Evolutionary conservation across 35 echinoderm and acorn worm species (phyloP), one percentile per base, ranked within the genome.

Genomic region (Apostichopus japonicus): DNA sequence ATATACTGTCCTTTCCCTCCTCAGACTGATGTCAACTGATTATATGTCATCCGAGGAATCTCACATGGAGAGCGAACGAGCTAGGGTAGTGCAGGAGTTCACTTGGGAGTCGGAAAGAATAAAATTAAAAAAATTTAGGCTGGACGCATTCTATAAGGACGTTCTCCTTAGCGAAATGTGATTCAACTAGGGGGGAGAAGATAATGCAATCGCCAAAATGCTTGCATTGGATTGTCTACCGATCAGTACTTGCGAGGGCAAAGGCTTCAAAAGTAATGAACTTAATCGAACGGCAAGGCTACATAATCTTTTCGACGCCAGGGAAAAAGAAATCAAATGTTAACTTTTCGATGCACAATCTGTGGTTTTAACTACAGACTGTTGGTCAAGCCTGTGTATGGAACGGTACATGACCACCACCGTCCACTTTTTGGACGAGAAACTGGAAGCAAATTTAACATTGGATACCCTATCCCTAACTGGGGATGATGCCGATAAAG

Each of bases 321-420:
- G 17, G 88, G 77, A 90, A 44, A 90, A 53, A 53, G 52, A 33
- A 4, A 25, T 70, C 4, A 92, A 92, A 61, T 6, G 5, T 1
- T 17, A 23, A 16, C 24, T 14, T 67, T 6, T 17, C 9, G 91
- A 83, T 8, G 91, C 79, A 53, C 77, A 83, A 51, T 21, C 6
- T 21, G 91, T 61, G 6, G 62, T 72, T 58, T 53, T 92, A 4
- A 92, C 91, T 6, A 92, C 91, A 9, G 91, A 92, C n/a, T 92
- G 77, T 55, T 92, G 91, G 91, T 23, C 14, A 6, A 53, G 6
- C 17, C 27, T 92, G 8, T 14, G 11, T 19, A 77, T 91, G 75
- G 24, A 91, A 80, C 8, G 55, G 23, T 80, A 55, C 23, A 91
- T 57, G 71, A 53, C 55, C 5, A 15, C 19, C 25, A 53, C 27